Evolutionary conservation across 2,797 vertebrate genomes (phyloP), one percentile per base, ranked within the genome.

Genomic region (Benthosema pterotum): DNA sequence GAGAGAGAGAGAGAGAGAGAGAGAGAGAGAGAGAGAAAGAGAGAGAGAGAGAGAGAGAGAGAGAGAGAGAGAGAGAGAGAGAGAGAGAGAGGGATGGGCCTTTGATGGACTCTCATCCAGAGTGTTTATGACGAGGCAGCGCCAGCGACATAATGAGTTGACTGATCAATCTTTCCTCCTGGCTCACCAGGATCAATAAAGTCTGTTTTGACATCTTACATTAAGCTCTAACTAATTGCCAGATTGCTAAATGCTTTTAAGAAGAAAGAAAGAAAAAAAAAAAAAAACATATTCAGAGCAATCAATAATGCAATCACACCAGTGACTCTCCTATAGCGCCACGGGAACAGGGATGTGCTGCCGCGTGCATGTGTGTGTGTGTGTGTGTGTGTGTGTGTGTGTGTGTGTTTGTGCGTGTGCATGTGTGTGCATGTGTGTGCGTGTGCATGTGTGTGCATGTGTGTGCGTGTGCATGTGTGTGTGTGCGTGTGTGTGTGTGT

Each of bases 171-270:
- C 84, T 82, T 69, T 84, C 73, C 83, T 93, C 78, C 78, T 86
- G 89, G 91, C 77, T 69, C 43, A 63, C 47, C 72, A 75, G 82
- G 88, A 91, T 96, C 90, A 14, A 96, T 96, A 88, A n/a, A 61
- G 80, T 76, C 83, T 95, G 92, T 95, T 95, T 94, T 93, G 94
- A 95, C 95, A 94, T 94, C 94, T 90, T 93, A 84, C 94, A 96
- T 96, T 97, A 97, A 96, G 92, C 83, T 91, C 91, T 92, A 96
- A 96, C 95, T 96, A 97, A 98, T 95, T 96, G 94, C 88, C 83
- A 83, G 85, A 92, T 92, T 91, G 90, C 87, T 91, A 95, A 95
- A 95, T 93, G 95, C 94, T 96, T 97, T 94, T 91, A 94, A 92
- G 95, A 95, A 93, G 85, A 84, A 80, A 72, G 67, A 64, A 68